Percentiles rank a stretch among this genome's conserved stretches.
Conservation (phyloP, 2,113 vertebrate species). For the Oceanites oceanicus region DNA sequence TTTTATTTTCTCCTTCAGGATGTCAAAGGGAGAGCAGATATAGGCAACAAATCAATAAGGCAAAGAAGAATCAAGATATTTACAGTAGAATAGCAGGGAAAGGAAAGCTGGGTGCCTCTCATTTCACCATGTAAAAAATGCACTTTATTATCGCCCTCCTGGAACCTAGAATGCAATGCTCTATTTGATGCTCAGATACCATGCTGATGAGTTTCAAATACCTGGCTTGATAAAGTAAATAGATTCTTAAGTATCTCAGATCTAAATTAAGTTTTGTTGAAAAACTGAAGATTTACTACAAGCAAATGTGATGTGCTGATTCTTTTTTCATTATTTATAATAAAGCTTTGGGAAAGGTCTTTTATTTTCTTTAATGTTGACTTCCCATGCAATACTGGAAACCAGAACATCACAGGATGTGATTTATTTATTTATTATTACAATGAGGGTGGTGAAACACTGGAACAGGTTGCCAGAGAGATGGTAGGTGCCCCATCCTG, state of each 20-base stretch:
- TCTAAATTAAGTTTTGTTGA: not conserved
- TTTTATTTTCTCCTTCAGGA: constrained; percentile 15
- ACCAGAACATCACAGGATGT: not conserved
- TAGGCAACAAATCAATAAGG: constrained; percentile 23
- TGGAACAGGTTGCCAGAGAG: too few species aligned
- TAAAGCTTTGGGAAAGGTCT: not conserved
- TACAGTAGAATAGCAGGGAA: not conserved
- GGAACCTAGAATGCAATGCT: not conserved
- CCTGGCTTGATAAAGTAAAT: not conserved
- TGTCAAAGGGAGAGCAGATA: not conserved
- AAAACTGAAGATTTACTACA: not conserved
- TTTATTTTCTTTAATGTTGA: not conserved
- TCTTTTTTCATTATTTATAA: not conserved
- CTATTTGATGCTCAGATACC: not conserved
- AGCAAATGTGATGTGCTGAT: not conserved
- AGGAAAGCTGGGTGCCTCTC: not conserved
- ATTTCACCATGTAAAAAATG: not conserved
- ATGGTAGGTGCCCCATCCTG: too few species aligned
- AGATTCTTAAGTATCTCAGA: not conserved
- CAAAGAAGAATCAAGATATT: constrained; percentile 9
- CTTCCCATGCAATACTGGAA: not conserved
- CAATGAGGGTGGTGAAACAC: too few species aligned
- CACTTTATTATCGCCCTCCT: not conserved
- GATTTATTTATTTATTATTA: too few species aligned
- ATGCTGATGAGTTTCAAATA: not conserved